Evolutionary conservation across 2,113 vertebrate genomes (phyloP), one percentile per base, ranked within the genome.

Genomic region (Colistium nudipinnis): DNA sequence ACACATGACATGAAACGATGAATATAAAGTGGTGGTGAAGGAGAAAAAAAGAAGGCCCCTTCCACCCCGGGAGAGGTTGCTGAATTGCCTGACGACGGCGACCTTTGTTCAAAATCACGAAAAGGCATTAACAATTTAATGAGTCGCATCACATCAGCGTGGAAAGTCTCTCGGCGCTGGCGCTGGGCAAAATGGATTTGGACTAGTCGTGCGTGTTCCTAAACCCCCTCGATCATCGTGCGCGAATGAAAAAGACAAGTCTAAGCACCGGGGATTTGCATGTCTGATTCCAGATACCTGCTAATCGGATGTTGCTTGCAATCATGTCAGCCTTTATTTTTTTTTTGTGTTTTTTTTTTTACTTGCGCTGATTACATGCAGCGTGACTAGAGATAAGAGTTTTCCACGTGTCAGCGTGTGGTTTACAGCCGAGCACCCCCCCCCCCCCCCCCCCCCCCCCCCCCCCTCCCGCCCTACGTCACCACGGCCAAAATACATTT

Each of bases 31-130:
- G 70, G 36, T 38, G 39, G 8, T 4, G 8, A n/a, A 43, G 19
- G 39, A n/a, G 17, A n/a, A n/a, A 43, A 43, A 17, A 3, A 53
- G 11, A 69, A 68, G 55, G 36, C 27, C 25, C 17, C 6, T 55
- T 83, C 7, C 17, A 17, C 52, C 17, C n/a, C 14, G 28, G 25
- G 38, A 79, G 69, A 51, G 53, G 65, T 73, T 57, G 56, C 43
- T 56, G 75, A 84, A 78, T 81, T 62, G 49, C 35, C 28, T 64
- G 55, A 70, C 54, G 52, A 73, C 5, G n/a, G 51, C 39, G 64
- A 80, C 85, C 83, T 86, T 87, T 76, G 61, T 80, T 78, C 52
- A 60, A 65, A 83, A 72, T 54, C 39, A 64, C 72, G 59, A 71
- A 76, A n/a, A 78, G 70, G 31, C 80, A 78, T 83, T 74, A 55